Evolutionary conservation across 1,140 invertebrate species (phyloP), one percentile per base, ranked within the genome.

Genomic region (Drosophila eugracilis): DNA sequence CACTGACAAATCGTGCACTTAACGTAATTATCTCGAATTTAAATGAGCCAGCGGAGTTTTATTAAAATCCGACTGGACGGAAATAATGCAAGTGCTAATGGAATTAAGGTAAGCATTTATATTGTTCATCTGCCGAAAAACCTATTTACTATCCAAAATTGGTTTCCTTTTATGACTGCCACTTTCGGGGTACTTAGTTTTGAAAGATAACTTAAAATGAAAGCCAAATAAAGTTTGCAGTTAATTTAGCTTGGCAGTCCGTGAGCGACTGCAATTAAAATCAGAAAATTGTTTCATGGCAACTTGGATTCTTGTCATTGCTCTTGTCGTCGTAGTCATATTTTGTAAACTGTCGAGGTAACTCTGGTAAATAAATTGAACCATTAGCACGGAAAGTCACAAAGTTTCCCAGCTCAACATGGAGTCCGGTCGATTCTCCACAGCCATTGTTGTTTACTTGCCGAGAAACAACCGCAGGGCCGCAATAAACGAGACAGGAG

Each of bases 221-320:
- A 30, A 81, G 65, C n/a, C 55, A 75, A 84, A 65, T 78, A 60
- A 80, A 63, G 65, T 69, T 73, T 57, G 48, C 49, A 60, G 76
- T 47, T 85, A 79, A 80, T 80, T 84, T 78, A 41, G 49, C 47
- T 37, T 12, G 57, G 30, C 41, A 37, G 15, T 36, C 50, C 53
- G 65, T 73, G 66, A 75, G 76, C 39, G 12, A 41, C 15, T 47
- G 60, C 80, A 85, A 84, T 84, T 84, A 84, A 85, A 84, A 76
- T 69, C 53, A 54, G 47, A 67, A 84, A 84, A 85, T 73, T 73
- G 72, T 85, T 84, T 85, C 55, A 50, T 49, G 53, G 32, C 41
- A 42, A 53, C 34, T 70, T 71, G 30, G 36, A 79, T 62, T 66
- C 36, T 39, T 30, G 24, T 36, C 63, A 30, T 62, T 66, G 17